Conservation (phyloP, 2,797 vertebrate species). For the Australoheros facetus region DNA sequence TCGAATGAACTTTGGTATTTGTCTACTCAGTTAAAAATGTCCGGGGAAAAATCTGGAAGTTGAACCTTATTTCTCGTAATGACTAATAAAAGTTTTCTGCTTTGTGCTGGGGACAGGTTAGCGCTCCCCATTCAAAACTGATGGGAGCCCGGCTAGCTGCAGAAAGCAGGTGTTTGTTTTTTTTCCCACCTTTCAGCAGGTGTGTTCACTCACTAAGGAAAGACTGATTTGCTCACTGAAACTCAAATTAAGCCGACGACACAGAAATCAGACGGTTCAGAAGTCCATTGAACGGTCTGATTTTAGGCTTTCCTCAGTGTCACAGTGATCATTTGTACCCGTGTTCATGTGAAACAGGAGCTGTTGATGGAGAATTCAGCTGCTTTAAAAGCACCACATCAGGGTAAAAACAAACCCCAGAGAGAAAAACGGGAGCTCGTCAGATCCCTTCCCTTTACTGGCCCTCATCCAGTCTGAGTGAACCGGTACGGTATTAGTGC, state of each 20-base stretch:
- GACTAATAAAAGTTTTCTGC: background rate
- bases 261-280: background rate
- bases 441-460: background rate
- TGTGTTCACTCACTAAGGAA: background rate
- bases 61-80: background rate
- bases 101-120: background rate
- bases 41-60: no score
- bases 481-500: background rate
- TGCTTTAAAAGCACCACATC: background rate
- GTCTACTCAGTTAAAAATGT: no score
- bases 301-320: background rate
- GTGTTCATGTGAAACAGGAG: background rate
- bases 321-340: background rate
- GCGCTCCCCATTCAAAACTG: background rate
- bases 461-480: no score
- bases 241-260: background rate
- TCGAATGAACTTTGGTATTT: background rate
- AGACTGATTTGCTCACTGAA: background rate
- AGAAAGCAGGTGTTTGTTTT: background rate
- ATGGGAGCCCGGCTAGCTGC: background rate
- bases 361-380: background rate
- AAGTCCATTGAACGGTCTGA: background rate
- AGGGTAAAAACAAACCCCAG: rapidly evolving
- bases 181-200: background rate
- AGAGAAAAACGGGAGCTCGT: background rate